These are phyloP conservation scores for Rallus limicola DNA, from an alignment of 2,113 vertebrate species.

Conservation along the genomic window DNA sequence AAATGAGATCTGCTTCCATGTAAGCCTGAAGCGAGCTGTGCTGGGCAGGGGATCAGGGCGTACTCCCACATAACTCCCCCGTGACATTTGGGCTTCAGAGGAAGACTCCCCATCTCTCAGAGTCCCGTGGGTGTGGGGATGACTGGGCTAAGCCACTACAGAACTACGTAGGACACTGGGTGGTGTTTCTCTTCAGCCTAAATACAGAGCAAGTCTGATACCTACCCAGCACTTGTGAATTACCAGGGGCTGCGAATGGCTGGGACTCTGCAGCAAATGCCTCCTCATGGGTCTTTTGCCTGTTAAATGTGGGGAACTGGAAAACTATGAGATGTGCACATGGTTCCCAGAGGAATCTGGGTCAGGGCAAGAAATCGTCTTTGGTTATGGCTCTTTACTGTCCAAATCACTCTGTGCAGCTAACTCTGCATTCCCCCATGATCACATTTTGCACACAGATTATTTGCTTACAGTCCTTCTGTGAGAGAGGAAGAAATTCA, in stretches of 20 bases:
- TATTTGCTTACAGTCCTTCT: not conserved
- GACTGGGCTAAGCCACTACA: not conserved
- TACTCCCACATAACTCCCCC: not conserved
- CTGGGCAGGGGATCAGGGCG: not conserved
- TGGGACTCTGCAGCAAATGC: not conserved
- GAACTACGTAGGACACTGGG: not conserved
- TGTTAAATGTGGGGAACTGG: not conserved
- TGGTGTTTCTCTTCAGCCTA: not conserved
- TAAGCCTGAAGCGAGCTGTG: not conserved
- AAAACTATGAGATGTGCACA: not conserved
- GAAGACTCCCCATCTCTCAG: not conserved
- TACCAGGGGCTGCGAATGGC: not conserved
- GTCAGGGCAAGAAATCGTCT: slow-evolving; percentile 35
- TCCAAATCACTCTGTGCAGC: not conserved
- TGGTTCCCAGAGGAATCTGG: not conserved
- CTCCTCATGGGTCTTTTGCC: not conserved
- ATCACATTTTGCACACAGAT: slow-evolving; percentile 38
- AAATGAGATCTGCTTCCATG: not conserved
- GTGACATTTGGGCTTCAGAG: rapidly evolving
- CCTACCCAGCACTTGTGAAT: rapidly evolving
- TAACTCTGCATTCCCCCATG: not conserved
- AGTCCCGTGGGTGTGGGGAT: rapidly evolving
- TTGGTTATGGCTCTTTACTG: slow-evolving; percentile 33
- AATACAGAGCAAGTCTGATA: not conserved
- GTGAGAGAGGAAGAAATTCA: not conserved